phyloP scores from a whole-genome alignment of 2,113 vertebrate species.

The Orthonyx spaldingii region DNA sequence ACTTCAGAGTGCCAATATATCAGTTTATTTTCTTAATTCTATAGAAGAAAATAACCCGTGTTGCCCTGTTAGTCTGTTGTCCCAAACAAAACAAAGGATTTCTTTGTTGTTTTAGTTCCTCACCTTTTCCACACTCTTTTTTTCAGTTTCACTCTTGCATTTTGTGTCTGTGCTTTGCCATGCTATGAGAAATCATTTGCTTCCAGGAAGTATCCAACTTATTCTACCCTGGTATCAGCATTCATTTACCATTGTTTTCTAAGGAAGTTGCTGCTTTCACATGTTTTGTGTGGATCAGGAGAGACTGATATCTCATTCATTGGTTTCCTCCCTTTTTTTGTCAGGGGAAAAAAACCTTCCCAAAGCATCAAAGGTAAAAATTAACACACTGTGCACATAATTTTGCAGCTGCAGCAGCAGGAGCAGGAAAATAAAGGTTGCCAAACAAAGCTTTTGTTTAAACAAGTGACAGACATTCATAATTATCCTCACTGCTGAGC shows the following conservation, averaged over 20 bases:
- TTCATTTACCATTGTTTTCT: conserved; percentile 25
- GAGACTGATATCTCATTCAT: conserved; percentile 32
- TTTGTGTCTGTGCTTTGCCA: background rate
- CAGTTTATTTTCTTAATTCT: background rate
- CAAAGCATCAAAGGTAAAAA: conserved; percentile 52
- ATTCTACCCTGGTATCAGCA: background rate
- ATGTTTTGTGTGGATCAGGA: background rate
- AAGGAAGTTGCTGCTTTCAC: conserved; percentile 29
- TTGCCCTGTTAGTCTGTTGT: background rate
- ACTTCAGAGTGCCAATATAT: background rate
- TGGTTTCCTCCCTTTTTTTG: background rate
- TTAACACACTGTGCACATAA: conserved; percentile 57
- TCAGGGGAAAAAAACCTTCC: background rate
- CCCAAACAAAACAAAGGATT: background rate
- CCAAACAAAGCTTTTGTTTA: conserved; percentile 48
- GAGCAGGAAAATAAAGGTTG: conserved; percentile 47
- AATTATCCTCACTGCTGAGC: conserved; percentile 13
- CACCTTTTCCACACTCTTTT: background rate
- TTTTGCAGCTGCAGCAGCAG: conserved; percentile 35
- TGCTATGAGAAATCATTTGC: background rate
- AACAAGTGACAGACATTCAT: conserved; percentile 1
- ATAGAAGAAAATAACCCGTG: background rate
- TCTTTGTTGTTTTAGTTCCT: background rate
- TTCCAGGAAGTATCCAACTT: conserved; percentile 30
- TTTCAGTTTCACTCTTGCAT: background rate